Evolutionary conservation across 37 sponge, comb jelly and placozoan genomes (phyloP), one percentile per base, ranked within the genome.

Genomic region (Hexactinellida sp.): DNA sequence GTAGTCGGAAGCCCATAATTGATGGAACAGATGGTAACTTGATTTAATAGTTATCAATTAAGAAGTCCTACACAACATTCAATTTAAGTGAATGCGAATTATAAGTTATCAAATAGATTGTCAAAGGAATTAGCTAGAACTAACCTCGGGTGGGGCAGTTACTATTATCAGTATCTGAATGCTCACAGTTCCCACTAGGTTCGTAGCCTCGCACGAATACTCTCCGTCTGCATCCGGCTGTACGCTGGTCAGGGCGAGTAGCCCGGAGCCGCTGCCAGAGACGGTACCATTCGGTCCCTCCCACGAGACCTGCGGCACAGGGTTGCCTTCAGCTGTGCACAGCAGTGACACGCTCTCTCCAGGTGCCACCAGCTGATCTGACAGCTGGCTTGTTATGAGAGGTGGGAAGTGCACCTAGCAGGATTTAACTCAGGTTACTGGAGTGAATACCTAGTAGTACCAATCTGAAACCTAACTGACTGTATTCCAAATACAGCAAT

Each of bases 291-390:
- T 63, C 76, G 76, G 30, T 23, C 76, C 28, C 76, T 63, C 76
- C 76, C 76, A 63, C 3, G 76, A 63, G 25, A 63, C 5, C 76
- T 63, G 76, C 3, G 76, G 76, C 5, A 63, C 76, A 63, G 76
- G 76, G 13, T 63, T 63, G 5, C 76, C 76, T 23, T 28, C 76
- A 25, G 76, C 76, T n/a, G 30, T n/a, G 34, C 76, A 63, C 30
- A 25, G 76, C 5, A 63, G 76, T n/a, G 76, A 63, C 5, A 63
- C 21, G 13, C 76, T 63, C 34, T 63, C 76, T 63, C 76, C 76
- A 63, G 76, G 76, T n/a, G 76, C 76, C 13, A 63, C 34, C 76
- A 63, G 76, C 76, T 63, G 76, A 28, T 63, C 76, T 63, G 76
- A 10, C 21, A 63, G 30, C 30, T 63, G 76, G 34, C 76, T 63